Base-by-base conservation (phyloP, 2,797 vertebrate genomes). In the Antrozous pallidus region DNA sequence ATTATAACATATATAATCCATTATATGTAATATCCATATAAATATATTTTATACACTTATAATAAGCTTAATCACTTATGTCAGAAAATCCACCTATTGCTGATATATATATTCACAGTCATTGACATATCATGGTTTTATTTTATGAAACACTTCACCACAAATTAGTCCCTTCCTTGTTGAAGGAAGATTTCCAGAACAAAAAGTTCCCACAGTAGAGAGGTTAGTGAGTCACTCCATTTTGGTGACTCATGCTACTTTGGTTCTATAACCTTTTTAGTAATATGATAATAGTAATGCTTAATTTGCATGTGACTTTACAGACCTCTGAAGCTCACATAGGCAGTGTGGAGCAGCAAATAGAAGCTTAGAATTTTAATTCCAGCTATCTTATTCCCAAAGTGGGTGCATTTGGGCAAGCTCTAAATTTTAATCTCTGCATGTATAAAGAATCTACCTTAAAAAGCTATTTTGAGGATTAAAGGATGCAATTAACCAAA, bases 91-190 rank as follows among this genome's bases (percentile, higher is more conserved):
- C 31, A 85, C 45, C n/a, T 90, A 79, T 94, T 78, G 31, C 69
- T 85, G 40, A 49, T 45, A 82, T 40, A 42, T 49, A 49, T 20
- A 84, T 45, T 65, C 75, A 88, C 20, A 80, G 49, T 89, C 83
- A 90, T 31, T 91, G 94, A 93, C 89, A 95, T 90, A 87, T 88
- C 92, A 94, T 70, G 47, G 45, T 74, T 97, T 91, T 90, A 95
- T 96, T 96, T 93, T 96, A 96, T 94, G 95, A 96, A 97, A 95
- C 91, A 95, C 69, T 90, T 95, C 94, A 95, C 89, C 87, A 88
- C 81, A 95, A 94, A 94, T 95, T 93, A 93, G 56, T 94, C 90
- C 73, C 81, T 95, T 93, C 40, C 86, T 91, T 93, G 42, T n/a
- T 36, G 88, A 96, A 77, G 31, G 20, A 94, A 94, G 71, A 87